Conservation (phyloP, 2,797 vertebrate genomes). For the Pseudomugil gertrudae region DNA sequence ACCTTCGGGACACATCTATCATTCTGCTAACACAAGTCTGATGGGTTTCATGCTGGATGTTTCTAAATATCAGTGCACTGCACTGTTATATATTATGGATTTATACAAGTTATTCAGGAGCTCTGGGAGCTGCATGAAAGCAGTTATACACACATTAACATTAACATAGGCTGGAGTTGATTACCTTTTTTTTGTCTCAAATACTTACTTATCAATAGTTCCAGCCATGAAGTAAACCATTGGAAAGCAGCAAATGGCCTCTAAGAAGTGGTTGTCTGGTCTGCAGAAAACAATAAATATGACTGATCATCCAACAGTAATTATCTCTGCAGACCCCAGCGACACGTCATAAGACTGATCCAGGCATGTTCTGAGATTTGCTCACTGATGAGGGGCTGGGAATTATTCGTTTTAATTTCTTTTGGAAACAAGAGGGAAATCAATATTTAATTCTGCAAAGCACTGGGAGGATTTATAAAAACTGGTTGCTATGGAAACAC, state of each 20-base stretch:
- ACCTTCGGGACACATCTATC: not conserved
- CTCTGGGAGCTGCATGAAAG: not conserved
- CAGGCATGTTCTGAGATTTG: conserved; percentile 20
- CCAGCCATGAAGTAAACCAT: conserved; percentile 99
- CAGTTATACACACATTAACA: not conserved
- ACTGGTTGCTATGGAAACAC: conserved; percentile 47
- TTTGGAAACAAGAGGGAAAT: conserved; percentile 6
- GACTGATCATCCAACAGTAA: conserved; percentile 26
- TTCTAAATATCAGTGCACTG: not conserved
- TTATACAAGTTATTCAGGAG: not conserved
- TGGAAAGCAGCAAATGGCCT: conserved; percentile 97
- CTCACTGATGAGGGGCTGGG: not conserved
- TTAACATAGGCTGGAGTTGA: not conserved
- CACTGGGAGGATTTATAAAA: conserved; percentile 11
- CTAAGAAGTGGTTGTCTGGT: conserved; percentile 95
- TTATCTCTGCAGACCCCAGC: conserved; percentile 16
- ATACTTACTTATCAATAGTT: conserved; percentile 93
- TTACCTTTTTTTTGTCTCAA: conserved; percentile 8
- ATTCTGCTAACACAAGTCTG: not conserved
- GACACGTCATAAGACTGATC: not conserved
- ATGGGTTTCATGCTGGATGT: not conserved
- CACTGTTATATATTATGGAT: not conserved
- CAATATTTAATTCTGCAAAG: conserved; percentile 12
- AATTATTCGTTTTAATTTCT: conserved; percentile 10
- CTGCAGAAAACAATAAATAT: conserved; percentile 75